These are phyloP conservation scores for Drosophila phalerata DNA, from an alignment of 2,888 invertebrate genomes.

Conservation along the genomic window DNA sequence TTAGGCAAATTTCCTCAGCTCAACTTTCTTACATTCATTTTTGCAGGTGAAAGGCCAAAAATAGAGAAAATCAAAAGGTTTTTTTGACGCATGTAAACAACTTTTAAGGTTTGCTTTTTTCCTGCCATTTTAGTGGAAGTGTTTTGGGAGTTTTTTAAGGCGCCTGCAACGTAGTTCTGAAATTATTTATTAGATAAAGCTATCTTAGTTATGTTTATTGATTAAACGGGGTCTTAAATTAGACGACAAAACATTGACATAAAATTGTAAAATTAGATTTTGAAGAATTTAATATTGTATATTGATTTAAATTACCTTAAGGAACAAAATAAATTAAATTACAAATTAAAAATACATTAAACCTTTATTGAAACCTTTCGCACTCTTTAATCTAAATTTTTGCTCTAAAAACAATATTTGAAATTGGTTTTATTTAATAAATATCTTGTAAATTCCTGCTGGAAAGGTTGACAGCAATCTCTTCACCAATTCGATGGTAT, in stretches of 20 bases:
- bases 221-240: too few relatives aligned
- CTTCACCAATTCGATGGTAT: conserved; percentile 13
- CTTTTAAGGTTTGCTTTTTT: conserved; percentile 34
- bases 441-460: conserved; percentile 1
- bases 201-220: neutral
- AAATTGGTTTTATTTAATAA: conserved; percentile 12
- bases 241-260: too few relatives aligned
- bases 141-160: neutral
- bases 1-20: conserved; percentile 58
- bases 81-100: conserved; percentile 59
- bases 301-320: too few relatives aligned
- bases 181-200: neutral
- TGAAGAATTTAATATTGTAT: too few relatives aligned
- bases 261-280: too few relatives aligned
- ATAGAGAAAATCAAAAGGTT: conserved; percentile 9
- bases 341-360: too few relatives aligned
- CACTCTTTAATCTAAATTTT: neutral
- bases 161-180: neutral
- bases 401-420: conserved; percentile 16
- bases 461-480: conserved; percentile 27
- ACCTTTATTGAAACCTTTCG: too few relatives aligned
- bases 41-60: conserved; percentile 42
- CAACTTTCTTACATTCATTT: conserved; percentile 46
- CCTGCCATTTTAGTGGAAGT: neutral
- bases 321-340: too few relatives aligned